Base-by-base conservation (phyloP, 1,140 invertebrate species). In the Drosophila guanche region DNA sequence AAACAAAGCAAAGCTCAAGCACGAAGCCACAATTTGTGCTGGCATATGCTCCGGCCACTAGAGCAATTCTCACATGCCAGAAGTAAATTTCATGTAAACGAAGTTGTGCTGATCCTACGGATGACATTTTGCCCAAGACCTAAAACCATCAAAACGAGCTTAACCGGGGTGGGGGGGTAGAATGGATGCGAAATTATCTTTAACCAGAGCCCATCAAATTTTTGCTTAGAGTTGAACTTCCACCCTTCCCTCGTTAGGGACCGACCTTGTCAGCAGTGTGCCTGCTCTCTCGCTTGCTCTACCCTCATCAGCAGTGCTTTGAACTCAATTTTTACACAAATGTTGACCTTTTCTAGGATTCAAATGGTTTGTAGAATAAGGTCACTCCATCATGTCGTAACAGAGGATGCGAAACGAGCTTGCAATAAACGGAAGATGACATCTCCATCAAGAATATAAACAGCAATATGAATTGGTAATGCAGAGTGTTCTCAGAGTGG, bases 251-350 rank as follows among this genome's bases (percentile, higher is more conserved):
- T 4, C 33, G 33, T 37, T 16, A 50, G 25, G 53, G 53, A 23
- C 54, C 58, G 37, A 33, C 51, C 46, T 43, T 86, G 77, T 81
- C 68, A 62, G 42, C 71, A 59, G 66, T 70, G 59, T 48, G 33
- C 76, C 78, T 70, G 10, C 25, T 10, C 10, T 37, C 80, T 74
- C 81, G 33, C 76, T 81, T 70, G 10, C 25, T 10, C 10, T 37
- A 86, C 73, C 81, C 74, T 71, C 58, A 81, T 86, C 81, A 86
- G 53, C 59, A 25, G 46, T 29, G 46, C 53, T 77, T 46, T 62
- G 58, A 76, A 76, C 74, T 71, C 65, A 56, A 56, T 68, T 68
- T 48, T 22, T 40, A 12, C n/a, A 41, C 40, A 58, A 72, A 57
- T 48, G 45, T 61, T 60, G 73, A 85, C 81, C 80, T 85, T 79